phyloP scores from a whole-genome alignment of 2,888 invertebrate genomes.

The Lithophane socia region DNA sequence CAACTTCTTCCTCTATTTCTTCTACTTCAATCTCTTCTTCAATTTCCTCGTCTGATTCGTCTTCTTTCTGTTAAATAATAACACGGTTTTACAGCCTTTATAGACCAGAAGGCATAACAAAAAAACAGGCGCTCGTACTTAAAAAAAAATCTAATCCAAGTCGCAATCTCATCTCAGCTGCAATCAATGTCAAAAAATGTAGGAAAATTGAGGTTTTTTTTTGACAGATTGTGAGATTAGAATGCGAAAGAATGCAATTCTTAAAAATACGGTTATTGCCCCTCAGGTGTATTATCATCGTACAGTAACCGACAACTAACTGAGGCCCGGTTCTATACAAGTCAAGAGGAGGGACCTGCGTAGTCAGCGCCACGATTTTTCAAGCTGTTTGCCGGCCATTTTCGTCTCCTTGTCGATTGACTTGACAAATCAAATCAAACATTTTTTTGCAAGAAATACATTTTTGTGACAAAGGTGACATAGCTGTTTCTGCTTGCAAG shows the following conservation, averaged over 20 bases:
- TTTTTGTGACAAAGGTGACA: background rate
- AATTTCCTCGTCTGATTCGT: conserved; percentile 84
- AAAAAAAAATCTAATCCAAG: background rate
- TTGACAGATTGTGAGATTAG: background rate
- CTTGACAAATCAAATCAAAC: background rate
- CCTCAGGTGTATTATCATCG: background rate
- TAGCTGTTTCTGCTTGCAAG: no score
- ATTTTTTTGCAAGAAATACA: background rate
- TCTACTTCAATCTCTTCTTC: conserved; percentile 86
- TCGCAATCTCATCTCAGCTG: background rate
- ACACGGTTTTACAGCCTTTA: background rate
- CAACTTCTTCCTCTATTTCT: conserved; percentile 85
- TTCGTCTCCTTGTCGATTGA: background rate
- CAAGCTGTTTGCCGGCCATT: background rate
- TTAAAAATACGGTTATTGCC: background rate
- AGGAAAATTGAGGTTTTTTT: background rate
- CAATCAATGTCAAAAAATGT: background rate
- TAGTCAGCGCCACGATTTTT: background rate
- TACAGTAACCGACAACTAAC: background rate
- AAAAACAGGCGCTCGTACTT: background rate
- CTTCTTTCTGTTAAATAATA: conserved; percentile 79
- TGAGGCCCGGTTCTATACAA: background rate
- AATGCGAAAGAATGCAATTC: no score
- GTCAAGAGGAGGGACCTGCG: no score
- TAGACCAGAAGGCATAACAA: background rate